These are phyloP conservation scores for Drosophila pegasa DNA, from an alignment of 2,888 invertebrate genomes.

Conservation along the genomic window DNA sequence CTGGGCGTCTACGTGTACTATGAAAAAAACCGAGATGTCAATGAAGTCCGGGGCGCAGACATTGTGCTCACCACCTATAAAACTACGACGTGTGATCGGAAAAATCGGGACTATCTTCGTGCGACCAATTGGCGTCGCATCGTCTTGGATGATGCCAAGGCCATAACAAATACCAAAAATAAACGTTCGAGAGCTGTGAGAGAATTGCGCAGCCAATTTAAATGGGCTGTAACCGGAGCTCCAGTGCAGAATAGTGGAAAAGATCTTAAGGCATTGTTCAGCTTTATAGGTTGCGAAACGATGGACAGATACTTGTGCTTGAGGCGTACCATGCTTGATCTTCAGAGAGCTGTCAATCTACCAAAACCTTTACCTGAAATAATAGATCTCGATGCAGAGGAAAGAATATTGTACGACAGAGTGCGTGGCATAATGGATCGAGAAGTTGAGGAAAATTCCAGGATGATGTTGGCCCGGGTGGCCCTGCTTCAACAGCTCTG, in stretches of 20 bases:
- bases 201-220: background rate
- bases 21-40: background rate
- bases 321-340: background rate
- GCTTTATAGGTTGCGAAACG: background rate
- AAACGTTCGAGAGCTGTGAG: background rate
- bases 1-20: background rate
- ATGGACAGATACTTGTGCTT: background rate
- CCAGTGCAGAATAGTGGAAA: background rate
- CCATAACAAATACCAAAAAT: background rate
- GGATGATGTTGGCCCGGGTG: background rate
- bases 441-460: background rate
- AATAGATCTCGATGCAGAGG: background rate
- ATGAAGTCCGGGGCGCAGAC: background rate
- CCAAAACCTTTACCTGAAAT: background rate
- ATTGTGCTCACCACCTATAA: conserved; percentile 5
- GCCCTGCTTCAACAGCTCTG: background rate
- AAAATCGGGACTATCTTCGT: no score
- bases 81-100: background rate
- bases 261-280: background rate
- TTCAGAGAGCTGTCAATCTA: background rate
- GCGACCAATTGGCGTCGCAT: background rate
- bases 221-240: background rate
- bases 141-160: conserved; percentile 3
- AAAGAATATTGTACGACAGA: conserved; percentile 1
- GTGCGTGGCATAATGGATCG: background rate